phyloP scores from a whole-genome alignment of 2,113 vertebrate genomes.

The Passer montanus region DNA sequence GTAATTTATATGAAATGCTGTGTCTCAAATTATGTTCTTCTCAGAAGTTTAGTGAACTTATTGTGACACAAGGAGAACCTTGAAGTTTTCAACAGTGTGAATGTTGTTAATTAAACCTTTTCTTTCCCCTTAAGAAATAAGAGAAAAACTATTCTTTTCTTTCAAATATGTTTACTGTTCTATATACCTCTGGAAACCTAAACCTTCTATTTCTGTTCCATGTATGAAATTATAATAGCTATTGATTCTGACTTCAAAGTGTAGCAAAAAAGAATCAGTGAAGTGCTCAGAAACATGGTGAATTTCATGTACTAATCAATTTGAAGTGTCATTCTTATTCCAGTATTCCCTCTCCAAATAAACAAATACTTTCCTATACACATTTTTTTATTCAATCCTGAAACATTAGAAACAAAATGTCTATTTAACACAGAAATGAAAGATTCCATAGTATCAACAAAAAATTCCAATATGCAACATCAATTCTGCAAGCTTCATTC shows the following conservation, averaged over 20 bases:
- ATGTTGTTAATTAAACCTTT: background rate
- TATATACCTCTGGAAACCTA: background rate
- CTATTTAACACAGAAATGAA: background rate
- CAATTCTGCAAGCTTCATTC: background rate
- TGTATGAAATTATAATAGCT: background rate
- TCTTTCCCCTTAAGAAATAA: background rate
- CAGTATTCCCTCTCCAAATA: background rate
- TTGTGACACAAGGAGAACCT: background rate
- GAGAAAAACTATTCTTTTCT: background rate
- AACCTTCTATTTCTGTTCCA: background rate
- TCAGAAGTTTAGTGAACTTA: background rate
- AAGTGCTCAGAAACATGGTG: background rate
- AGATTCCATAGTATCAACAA: background rate
- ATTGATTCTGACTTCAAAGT: conserved; percentile 5
- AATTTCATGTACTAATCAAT: conserved; percentile 3
- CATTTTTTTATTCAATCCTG: background rate
- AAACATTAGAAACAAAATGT: background rate
- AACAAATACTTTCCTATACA: background rate
- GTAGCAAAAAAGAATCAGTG: background rate
- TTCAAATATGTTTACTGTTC: background rate
- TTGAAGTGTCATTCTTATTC: background rate
- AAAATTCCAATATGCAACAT: background rate
- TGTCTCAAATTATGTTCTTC: background rate
- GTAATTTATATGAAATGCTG: background rate
- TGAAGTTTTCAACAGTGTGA: background rate